A percentile compares a stretch with the other conserved stretches of the same genome.
phyloP scores from a whole-genome alignment of 64 coral and sea anemone species.

The Montipora cactus region DNA sequence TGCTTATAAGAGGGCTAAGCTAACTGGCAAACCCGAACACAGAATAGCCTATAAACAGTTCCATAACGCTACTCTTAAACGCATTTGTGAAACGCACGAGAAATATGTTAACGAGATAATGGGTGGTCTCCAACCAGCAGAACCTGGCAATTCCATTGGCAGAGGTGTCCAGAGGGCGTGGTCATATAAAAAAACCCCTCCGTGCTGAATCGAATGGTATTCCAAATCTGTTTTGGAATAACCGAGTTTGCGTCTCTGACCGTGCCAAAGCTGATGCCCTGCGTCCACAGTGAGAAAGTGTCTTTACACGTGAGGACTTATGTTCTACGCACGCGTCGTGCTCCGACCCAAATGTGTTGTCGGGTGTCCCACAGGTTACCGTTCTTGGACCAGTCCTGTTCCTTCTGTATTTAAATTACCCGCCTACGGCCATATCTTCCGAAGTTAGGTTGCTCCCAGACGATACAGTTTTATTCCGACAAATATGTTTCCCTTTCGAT shows the following conservation, averaged over 20 bases:
- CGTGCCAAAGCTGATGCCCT: background rate
- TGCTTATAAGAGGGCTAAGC: conserved; percentile 24
- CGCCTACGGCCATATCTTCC: too few species aligned
- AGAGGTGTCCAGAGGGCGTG: conserved; percentile 10
- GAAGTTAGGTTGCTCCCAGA: too few species aligned
- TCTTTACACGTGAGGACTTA: conserved; percentile 25
- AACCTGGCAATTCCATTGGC: background rate
- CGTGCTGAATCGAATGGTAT: conserved; percentile 17
- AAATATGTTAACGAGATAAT: conserved; percentile 16
- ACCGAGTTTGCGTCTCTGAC: background rate
- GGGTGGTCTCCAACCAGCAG: background rate
- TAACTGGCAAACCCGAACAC: background rate
- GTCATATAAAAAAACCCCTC: conserved; percentile 27
- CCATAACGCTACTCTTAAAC: conserved; percentile 7
- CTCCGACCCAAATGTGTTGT: background rate
- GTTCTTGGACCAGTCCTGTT: too few species aligned
- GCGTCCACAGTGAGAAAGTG: background rate
- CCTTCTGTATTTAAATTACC: too few species aligned
- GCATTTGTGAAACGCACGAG: conserved; percentile 17
- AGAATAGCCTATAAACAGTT: conserved; percentile 18
- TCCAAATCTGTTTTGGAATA: conserved; percentile 2
- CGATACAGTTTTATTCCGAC: too few species aligned
- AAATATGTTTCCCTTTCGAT: too few species aligned
- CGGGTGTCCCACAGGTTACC: too few species aligned
- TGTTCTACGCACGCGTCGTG: background rate